A percentile compares a stretch with the other conserved stretches of the same genome.
phyloP scores from a whole-genome alignment of 2,888 invertebrate genomes.

The Chrysolina oricalcia region DNA sequence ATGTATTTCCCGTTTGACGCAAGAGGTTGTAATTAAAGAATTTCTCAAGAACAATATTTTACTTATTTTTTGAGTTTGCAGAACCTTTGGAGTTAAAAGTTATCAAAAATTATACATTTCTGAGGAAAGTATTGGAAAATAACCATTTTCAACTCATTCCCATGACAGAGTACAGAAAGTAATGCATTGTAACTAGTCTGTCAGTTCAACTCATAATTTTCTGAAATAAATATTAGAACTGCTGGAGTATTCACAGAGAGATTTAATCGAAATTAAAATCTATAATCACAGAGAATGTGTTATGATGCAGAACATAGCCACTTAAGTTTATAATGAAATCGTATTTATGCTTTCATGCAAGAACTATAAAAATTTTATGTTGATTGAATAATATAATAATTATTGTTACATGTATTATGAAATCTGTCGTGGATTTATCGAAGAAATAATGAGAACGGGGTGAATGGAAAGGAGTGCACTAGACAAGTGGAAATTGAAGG shows the following conservation, averaged over 20 bases:
- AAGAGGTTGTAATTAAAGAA: too few species aligned
- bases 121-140: too few species aligned
- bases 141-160: too few species aligned
- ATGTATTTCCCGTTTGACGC: too few species aligned
- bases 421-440: slow-evolving; percentile 12
- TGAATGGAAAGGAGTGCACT: slow-evolving; percentile 4
- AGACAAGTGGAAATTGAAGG: background rate
- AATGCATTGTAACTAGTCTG: too few species aligned
- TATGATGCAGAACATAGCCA: slow-evolving; percentile 8
- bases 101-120: too few species aligned
- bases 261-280: slow-evolving; percentile 4
- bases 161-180: too few species aligned
- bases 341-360: slow-evolving; percentile 6
- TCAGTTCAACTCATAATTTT: too few species aligned
- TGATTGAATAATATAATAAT: slow-evolving; percentile 37
- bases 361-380: slow-evolving; percentile 17
- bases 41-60: too few species aligned
- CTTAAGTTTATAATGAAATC: background rate
- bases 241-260: background rate
- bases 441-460: slow-evolving; percentile 14
- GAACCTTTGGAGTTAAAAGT: too few species aligned
- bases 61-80: too few species aligned
- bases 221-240: background rate
- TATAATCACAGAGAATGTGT: slow-evolving; percentile 5
- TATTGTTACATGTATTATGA: slow-evolving; percentile 10